phyloP scores from a whole-genome alignment of 2,113 vertebrate genomes.

The Peromyscus leucopus region DNA sequence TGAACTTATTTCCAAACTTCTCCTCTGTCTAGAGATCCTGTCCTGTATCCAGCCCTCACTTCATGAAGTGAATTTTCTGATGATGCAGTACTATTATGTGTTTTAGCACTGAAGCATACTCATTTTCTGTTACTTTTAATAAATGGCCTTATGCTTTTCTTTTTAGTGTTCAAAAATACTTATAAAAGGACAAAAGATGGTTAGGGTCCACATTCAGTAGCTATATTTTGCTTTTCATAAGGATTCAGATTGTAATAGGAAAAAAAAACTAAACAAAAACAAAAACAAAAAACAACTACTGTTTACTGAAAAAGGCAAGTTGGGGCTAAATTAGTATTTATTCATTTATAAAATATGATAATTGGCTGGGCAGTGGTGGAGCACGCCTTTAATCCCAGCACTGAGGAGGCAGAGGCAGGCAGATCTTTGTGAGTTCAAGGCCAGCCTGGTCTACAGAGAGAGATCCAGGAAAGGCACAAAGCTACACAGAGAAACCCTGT shows the following conservation, averaged over 20 bases:
- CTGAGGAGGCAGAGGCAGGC: too few relatives aligned
- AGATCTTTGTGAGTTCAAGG: too few relatives aligned
- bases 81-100: background rate
- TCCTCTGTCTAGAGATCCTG: background rate
- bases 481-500: too few relatives aligned
- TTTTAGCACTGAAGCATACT: background rate
- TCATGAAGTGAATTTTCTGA: background rate
- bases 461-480: too few relatives aligned
- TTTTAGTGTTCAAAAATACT: background rate
- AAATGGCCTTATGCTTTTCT: background rate
- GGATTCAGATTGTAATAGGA: background rate
- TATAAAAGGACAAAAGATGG: background rate
- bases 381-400: too few relatives aligned
- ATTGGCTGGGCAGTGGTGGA: background rate
- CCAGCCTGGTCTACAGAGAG: too few relatives aligned
- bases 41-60: background rate
- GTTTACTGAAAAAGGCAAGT: background rate
- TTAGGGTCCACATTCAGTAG: background rate
- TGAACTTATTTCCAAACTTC: background rate
- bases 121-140: background rate
- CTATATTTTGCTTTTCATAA: background rate
- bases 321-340: background rate
- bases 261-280: background rate
- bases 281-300: background rate
- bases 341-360: background rate